Evolutionary conservation across 2,113 vertebrate species (phyloP), one percentile per base, ranked within the genome.

Genomic region (Penelope pileata): DNA sequence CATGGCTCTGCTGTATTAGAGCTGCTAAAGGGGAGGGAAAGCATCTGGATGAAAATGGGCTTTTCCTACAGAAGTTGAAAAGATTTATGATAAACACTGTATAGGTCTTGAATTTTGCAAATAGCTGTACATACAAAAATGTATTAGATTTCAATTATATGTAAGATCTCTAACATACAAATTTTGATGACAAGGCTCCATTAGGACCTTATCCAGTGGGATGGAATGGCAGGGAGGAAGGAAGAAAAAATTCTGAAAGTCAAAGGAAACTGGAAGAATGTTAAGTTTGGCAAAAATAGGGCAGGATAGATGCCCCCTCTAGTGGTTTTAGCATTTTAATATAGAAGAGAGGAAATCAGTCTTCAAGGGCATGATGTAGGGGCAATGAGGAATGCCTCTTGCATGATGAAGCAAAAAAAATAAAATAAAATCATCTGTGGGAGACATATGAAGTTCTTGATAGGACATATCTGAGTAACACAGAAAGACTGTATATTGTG

Each of bases 191-290:
- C 78, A 87, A 21, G 7, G 4, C 5, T 64, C 29, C 40, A 12
- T 60, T 66, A 51, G 36, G 53, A 64, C 17, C 16, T 83, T 32
- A 56, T 4, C 6, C 7, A 78, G 15, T 67, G 51, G 14, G 74
- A 4, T 8, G 10, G 15, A 4, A 2, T 17, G 36, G 5, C 0
- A 0, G 24, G 12, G 5, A 2, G 4, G 10, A 53, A 29, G 9
- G 43, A 66, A 69, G n/a, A 19, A 54, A 9, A 4, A 47, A 3
- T 36, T 13, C 56, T 51, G 75, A 64, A 84, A 72, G n/a, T 6
- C 34, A 60, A 59, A 70, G 15, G 30, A 50, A 83, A 62, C 24
- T 9, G 9, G 9, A 69, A 7, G 5, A 12, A 69, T 5, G 66
- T 45, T 53, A 11, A 30, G 5, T 26, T 23, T 19, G 3, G 2